Percentiles rank a stretch among this genome's conserved stretches.
These are phyloP conservation scores for Nothocercus julius DNA, from an alignment of 2,113 vertebrate genomes.

Conservation along the genomic window DNA sequence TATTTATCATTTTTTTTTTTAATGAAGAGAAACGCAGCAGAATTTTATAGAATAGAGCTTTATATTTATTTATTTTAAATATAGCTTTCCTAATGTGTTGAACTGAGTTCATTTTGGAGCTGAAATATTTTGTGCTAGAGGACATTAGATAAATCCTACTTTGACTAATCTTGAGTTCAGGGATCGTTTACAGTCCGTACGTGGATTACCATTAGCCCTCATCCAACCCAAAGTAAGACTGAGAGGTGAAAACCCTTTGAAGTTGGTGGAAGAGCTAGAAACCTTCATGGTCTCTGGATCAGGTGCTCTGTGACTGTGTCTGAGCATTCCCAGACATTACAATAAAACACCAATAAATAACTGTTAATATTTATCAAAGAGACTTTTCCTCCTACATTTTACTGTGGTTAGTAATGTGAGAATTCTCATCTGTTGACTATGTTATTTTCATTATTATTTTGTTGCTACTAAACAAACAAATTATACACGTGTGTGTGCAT, in stretches of 20 bases:
- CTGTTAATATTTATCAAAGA: background rate
- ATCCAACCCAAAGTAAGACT: background rate
- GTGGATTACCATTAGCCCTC: background rate
- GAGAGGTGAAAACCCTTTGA: background rate
- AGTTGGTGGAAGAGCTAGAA: background rate
- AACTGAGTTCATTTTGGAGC: background rate
- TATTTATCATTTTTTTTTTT: background rate
- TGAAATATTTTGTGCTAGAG: background rate
- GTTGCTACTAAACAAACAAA: background rate
- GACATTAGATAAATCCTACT: background rate
- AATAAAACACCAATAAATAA: background rate
- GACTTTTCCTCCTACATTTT: background rate
- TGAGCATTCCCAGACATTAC: background rate
- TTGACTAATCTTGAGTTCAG: background rate
- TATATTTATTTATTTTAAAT: too few relatives aligned
- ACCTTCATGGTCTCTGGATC: background rate
- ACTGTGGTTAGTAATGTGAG: background rate
- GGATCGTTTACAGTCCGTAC: background rate
- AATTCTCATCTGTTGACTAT: background rate
- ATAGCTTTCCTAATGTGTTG: background rate
- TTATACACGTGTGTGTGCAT: background rate
- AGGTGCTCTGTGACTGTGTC: background rate
- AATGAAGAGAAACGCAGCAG: background rate
- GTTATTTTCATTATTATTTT: background rate
- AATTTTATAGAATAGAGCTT: conserved; percentile 34